Percentiles rank a stretch among this genome's conserved stretches.
Evolutionary conservation across 1,140 invertebrate genomes (phyloP).

Genomic region (Homarus americanus): DNA sequence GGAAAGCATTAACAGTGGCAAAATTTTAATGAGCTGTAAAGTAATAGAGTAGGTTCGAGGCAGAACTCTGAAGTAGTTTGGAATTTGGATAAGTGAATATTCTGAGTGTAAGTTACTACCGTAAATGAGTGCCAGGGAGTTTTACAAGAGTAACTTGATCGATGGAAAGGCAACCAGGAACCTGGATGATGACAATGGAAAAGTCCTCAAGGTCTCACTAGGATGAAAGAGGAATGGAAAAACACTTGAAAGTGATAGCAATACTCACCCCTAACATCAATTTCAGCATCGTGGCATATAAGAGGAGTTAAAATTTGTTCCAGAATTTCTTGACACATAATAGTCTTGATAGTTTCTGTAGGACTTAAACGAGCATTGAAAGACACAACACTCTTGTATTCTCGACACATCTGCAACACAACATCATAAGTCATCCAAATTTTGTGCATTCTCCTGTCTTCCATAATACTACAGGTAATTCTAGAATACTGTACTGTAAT

Average conservation of each 20-base stretch:
- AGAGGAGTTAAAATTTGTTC: constrained; percentile 26
- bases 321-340: constrained; percentile 29
- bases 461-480: not conserved
- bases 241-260: not conserved
- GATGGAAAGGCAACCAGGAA: too few relatives aligned
- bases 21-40: too few relatives aligned
- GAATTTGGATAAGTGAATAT: too few relatives aligned
- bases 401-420: constrained; percentile 37
- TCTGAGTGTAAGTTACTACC: too few relatives aligned
- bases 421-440: not conserved
- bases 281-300: constrained; percentile 51
- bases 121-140: too few relatives aligned
- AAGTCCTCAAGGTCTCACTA: too few relatives aligned
- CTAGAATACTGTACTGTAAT: not conserved
- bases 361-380: constrained; percentile 42
- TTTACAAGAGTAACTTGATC: too few relatives aligned
- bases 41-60: too few relatives aligned
- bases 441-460: not conserved
- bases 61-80: too few relatives aligned
- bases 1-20: too few relatives aligned
- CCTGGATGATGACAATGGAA: too few relatives aligned
- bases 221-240: too few relatives aligned
- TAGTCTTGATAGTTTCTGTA: constrained; percentile 17
- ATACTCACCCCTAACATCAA: constrained; percentile 49
- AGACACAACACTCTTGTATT: constrained; percentile 56